phyloP scores from a whole-genome alignment of 2,888 invertebrate genomes.

The Blera fallax region DNA sequence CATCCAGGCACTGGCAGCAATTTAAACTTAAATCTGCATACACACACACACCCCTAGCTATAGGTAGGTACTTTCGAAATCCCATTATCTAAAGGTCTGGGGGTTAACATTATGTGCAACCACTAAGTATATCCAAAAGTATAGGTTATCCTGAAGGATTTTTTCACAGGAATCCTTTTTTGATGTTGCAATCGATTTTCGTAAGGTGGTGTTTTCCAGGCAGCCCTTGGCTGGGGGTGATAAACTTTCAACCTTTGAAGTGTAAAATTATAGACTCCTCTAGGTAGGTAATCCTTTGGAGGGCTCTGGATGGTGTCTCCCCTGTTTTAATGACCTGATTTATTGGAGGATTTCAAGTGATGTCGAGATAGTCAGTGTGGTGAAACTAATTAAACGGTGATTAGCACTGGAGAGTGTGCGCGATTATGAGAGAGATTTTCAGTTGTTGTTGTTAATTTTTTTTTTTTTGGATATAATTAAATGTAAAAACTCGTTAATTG shows the following conservation, averaged over 20 bases:
- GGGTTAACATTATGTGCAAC: slow-evolving; percentile 26
- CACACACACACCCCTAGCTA: background rate
- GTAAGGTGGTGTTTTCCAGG: background rate
- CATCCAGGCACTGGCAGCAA: background rate
- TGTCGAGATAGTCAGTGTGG: background rate
- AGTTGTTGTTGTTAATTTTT: background rate
- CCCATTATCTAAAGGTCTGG: slow-evolving; percentile 11
- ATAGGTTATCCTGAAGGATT: background rate
- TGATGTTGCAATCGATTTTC: slow-evolving; percentile 5
- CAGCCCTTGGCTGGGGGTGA: background rate
- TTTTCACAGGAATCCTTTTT: background rate
- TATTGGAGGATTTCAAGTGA: background rate
- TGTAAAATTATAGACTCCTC: slow-evolving; percentile 22
- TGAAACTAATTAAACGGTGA: slow-evolving; percentile 36
- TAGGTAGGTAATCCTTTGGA: background rate
- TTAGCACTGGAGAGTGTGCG: slow-evolving; percentile 14
- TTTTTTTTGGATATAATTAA: background rate
- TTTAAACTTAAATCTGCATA: slow-evolving; percentile 15
- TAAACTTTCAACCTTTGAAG: slow-evolving; percentile 34
- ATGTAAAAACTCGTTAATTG: slow-evolving; percentile 8
- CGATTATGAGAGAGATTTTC: background rate
- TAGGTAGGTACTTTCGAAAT: slow-evolving; percentile 1
- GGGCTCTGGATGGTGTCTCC: background rate
- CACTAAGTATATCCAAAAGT: slow-evolving; percentile 24
- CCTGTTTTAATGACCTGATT: slow-evolving; percentile 1